These are phyloP conservation scores for Callimorpha dominula DNA, from an alignment of 2,888 invertebrate genomes.

Conservation along the genomic window DNA sequence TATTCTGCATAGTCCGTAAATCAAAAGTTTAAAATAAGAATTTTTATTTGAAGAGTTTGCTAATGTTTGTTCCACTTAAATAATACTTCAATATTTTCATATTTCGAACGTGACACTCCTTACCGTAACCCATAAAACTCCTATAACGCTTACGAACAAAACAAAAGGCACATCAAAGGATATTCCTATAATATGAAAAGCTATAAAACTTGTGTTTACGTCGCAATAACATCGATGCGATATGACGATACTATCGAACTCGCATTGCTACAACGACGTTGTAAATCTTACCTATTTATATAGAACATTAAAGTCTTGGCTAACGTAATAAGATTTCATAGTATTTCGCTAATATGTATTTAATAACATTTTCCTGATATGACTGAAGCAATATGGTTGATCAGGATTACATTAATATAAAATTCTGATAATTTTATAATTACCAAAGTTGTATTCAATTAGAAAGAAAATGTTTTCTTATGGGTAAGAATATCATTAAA, in stretches of 20 bases:
- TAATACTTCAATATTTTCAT: not conserved
- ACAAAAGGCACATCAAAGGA: slow-evolving; percentile 17
- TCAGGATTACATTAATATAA: no score
- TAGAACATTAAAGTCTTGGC: not conserved
- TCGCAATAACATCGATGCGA: slow-evolving; percentile 26
- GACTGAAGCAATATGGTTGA: not conserved
- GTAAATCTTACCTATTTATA: not conserved
- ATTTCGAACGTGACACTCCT: not conserved
- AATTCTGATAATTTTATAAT: no score
- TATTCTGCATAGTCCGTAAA: no score
- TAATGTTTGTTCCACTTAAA: not conserved
- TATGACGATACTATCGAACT: slow-evolving; percentile 28
- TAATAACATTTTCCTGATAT: not conserved
- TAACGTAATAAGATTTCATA: not conserved
- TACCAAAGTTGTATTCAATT: no score
- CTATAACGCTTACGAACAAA: slow-evolving; percentile 13
- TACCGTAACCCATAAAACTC: not conserved
- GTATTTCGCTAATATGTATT: not conserved
- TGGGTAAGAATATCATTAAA: no score
- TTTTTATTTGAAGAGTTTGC: not conserved
- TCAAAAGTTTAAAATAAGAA: not conserved
- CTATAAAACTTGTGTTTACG: slow-evolving; percentile 41
- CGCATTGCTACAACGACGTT: slow-evolving; percentile 5
- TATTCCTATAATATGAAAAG: slow-evolving; percentile 24
- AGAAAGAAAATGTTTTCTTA: no score